Evolutionary conservation across 2,888 invertebrate genomes (phyloP), one percentile per base, ranked within the genome.

Genomic region (Parnassius apollo): DNA sequence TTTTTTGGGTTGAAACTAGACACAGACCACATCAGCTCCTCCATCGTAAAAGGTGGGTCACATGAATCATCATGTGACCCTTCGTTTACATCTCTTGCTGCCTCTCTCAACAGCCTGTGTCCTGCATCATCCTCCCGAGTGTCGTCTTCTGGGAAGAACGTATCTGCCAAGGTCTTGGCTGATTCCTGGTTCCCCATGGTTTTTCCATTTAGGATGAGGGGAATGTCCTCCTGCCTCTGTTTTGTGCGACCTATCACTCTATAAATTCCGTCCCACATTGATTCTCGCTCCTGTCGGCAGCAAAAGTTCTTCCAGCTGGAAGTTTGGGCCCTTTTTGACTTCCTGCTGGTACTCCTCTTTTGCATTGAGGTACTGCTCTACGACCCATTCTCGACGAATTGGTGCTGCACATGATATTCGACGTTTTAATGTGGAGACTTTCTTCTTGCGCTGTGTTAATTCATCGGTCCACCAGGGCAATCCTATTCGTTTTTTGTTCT

Each of bases 281-380:
- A 65, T 22, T 69, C 67, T 42, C 57, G 56, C 1, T 68, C 64
- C n/a, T 71, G 69, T n/a, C 12, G 65, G 4, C 46, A 9, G 48
- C 70, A 71, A 52, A 68, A 70, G 1, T 60, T 50, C 46, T 68
- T 71, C 69, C 70, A 71, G 42, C 61, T 66, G 2, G 22, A 10
- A 1, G 64, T 71, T 45, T 62, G 64, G 11, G 67, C 68, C 11
- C 48, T 59, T 3, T n/a, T 22, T n/a, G 0, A 53, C 65, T 7
- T 53, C 51, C 1, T 9, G 10, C 0, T 60, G 59, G 42, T 69
- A 69, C 0, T 44, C 11, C 0, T 44, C 1, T 49, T 68, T 70
- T 0, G 50, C 54, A 11, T 49, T 2, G 0, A 61, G 35, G 58
- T 71, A 68, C 2, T 67, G 65, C 0, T 59, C 10, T 1, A 68